These are phyloP conservation scores for Neoscelio sp. DNA, from an alignment of 2,888 invertebrate species.

Conservation along the genomic window DNA sequence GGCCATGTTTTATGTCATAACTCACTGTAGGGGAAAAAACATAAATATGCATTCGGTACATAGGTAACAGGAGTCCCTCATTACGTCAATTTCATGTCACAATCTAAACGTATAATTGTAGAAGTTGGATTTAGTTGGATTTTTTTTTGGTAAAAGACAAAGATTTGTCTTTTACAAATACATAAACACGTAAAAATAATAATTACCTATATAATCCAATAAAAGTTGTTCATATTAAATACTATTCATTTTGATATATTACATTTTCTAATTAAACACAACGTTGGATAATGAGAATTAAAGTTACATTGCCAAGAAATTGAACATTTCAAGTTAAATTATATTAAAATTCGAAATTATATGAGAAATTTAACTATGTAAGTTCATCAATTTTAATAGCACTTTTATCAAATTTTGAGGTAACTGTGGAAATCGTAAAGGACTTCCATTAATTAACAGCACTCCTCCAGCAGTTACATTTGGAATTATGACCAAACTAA, in stretches of 20 bases:
- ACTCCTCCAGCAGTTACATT: no score
- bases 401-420: slow-evolving; percentile 2
- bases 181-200: no score
- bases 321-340: slow-evolving; percentile 23
- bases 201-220: no score
- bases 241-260: no score
- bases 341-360: slow-evolving; percentile 25
- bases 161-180: no score
- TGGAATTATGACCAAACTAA: no score
- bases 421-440: neutral
- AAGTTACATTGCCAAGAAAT: slow-evolving; percentile 8
- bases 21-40: slow-evolving; percentile 9
- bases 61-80: no score
- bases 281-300: neutral
- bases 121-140: slow-evolving; percentile 11
- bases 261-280: slow-evolving; percentile 2
- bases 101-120: no score
- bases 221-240: no score
- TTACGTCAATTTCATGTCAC: no score
- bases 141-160: no score
- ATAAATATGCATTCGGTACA: slow-evolving; percentile 50
- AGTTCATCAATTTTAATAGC: slow-evolving; percentile 3
- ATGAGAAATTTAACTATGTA: slow-evolving; percentile 6
- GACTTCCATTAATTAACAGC: neutral
- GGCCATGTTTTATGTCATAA: no score